Percentiles rank a stretch among this genome's conserved stretches.
These are phyloP conservation scores for Elegia similella DNA, from an alignment of 2,888 invertebrate species.

Conservation along the genomic window DNA sequence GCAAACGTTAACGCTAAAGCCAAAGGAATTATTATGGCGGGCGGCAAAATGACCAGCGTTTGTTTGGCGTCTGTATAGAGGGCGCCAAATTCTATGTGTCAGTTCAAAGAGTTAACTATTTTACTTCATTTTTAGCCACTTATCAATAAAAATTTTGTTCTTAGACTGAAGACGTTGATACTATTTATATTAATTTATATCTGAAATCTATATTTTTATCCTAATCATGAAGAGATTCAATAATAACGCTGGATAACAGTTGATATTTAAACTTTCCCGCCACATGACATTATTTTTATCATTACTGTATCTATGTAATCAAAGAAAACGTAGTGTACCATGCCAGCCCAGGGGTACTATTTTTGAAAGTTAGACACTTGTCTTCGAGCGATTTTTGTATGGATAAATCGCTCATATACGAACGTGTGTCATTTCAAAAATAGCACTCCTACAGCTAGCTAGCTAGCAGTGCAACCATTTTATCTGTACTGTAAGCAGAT, in stretches of 20 bases:
- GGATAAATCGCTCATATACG: too few species aligned
- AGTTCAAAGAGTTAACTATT: not conserved
- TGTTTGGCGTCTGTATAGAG: constrained; percentile 75
- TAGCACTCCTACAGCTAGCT: too few species aligned
- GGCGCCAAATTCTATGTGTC: constrained; percentile 47
- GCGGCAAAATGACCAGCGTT: constrained; percentile 50
- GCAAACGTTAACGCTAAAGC: constrained; percentile 58
- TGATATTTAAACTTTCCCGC: constrained; percentile 8
- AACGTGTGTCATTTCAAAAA: too few species aligned
- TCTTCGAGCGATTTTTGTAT: too few species aligned
- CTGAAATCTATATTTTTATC: not conserved
- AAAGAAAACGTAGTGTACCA: too few species aligned
- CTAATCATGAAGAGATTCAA: not conserved
- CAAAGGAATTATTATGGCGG: constrained; percentile 71
- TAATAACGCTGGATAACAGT: not conserved
- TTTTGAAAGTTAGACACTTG: too few species aligned
- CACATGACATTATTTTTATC: not conserved
- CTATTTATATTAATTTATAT: not conserved
- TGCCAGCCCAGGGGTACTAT: too few species aligned
- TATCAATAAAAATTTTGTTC: not conserved
- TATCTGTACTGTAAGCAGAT: too few species aligned
- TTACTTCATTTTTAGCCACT: not conserved
- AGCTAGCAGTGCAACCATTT: too few species aligned
- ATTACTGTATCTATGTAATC: not conserved
- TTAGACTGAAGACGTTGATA: not conserved